Evolutionary conservation across 2,888 invertebrate genomes (phyloP).

Genomic region (Pseudeuparius sepicola): DNA sequence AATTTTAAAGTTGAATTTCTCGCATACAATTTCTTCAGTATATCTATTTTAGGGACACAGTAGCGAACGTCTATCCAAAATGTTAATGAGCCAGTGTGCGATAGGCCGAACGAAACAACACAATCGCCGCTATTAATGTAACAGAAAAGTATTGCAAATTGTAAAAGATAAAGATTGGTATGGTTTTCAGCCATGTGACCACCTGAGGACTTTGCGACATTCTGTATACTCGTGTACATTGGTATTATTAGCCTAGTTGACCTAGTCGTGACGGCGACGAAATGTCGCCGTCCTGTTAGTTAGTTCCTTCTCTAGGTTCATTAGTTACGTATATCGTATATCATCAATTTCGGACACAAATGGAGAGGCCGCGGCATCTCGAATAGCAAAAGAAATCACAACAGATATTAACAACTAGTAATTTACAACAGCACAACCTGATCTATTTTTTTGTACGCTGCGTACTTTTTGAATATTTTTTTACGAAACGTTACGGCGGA

Average conservation of each 20-base stretch:
- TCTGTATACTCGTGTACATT: constrained; percentile 41
- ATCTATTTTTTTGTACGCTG: constrained; percentile 37
- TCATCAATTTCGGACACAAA: too few species aligned
- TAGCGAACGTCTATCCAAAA: too few species aligned
- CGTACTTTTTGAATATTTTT: constrained; percentile 33
- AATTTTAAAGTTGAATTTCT: too few species aligned
- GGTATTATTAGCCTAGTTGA: constrained; percentile 31
- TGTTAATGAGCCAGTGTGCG: too few species aligned
- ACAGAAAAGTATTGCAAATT: too few species aligned
- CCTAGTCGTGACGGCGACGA: constrained; percentile 15
- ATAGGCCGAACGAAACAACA: too few species aligned
- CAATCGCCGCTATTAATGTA: too few species aligned
- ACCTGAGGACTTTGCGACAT: constrained; percentile 42
- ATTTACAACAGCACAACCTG: constrained; percentile 44
- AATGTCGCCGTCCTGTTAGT: constrained; percentile 15
- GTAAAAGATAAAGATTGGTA: too few species aligned
- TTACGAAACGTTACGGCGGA: constrained; percentile 28
- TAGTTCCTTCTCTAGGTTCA: constrained; percentile 33
- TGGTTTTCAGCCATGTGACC: too few species aligned
- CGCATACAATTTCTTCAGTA: too few species aligned
- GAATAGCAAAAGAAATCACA: constrained; percentile 41
- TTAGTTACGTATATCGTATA: constrained; percentile 41
- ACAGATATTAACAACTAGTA: constrained; percentile 42
- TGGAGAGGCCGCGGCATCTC: too few species aligned
- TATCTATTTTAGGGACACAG: too few species aligned